Base-by-base conservation (phyloP, 2,113 vertebrate species). In the Pedetes capensis region DNA sequence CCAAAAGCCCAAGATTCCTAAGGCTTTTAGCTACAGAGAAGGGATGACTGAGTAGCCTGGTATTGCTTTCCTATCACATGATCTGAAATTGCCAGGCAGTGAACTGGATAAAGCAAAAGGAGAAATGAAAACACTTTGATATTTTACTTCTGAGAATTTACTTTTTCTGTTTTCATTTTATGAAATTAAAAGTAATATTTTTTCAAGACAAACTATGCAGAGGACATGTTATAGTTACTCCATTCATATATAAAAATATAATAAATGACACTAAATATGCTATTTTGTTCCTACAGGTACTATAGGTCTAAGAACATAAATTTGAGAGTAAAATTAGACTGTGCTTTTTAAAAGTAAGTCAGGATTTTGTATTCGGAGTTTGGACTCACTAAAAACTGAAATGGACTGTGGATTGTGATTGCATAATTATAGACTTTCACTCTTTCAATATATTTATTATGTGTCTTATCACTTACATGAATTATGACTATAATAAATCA, bases 11-110 rank as follows among this genome's bases (percentile, higher is more conserved):
- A 84, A 88, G n/a, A 76, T 47, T 97, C 55, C 47, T 91, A 86
- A 95, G 74, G 69, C 66, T 97, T 84, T 95, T 89, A 81, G 39
- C 91, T 96, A 92, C 25, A 72, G 49, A 94, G 53, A 94, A 87
- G 47, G 42, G 66, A 89, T 89, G 71, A 87, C 49, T 91, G 68
- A 80, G 44, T 25, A 2, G 42, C 25, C 59, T 87, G 57, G 68
- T 93, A 34, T 74, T 90, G 57, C 82, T 86, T 95, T 93, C 63
- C 79, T 90, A 92, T 92, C 59, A 74, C 29, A 59, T 1, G 0
- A 83, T 92, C 85, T 95, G 81, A 94, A 97, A 96, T 82, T 92
- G 80, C 81, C 61, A 76, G 91, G 74, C 87, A 92, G 44, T 81
- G 83, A 93, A 78, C 87, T 91, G 75, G 76, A 95, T 81, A 78